Base-by-base conservation (phyloP, 2,113 vertebrate genomes). In the Rhizomys pruinosus region DNA sequence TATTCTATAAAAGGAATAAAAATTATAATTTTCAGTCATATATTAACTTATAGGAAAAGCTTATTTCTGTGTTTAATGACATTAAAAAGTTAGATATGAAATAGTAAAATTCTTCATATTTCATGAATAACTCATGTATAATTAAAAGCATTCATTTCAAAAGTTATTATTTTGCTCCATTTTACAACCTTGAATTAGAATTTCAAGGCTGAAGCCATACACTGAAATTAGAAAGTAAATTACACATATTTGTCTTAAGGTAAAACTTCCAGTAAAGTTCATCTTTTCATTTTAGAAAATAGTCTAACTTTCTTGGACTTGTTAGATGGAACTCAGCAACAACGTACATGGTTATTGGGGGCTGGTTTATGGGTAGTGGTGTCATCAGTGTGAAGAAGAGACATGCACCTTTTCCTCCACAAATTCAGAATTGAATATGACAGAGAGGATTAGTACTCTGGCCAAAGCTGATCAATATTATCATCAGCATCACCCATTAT, bases 101-200 rank as follows among this genome's bases (percentile, higher is more conserved):
- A 79, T 25, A 94, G 9, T 12, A 25, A n/a, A 73, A 25, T 73
- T 74, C 66, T 95, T 72, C 82, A 81, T 59, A 68, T 93, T 90
- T 91, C 96, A 59, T 76, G 1, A 90, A 92, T 87, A 66, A 52
- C 72, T 90, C 44, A 47, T 37, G 55, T 86, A 66, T 74, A 64
- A 84, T 77, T 78, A 47, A 73, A 72, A 52, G 79, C 34, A 57
- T 81, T 57, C 25, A 55, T 74, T 55, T 94, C 19, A 44, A 73
- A 13, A 71, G 72, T 84, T 23, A 69, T 37, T 82, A 1, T 68
- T 88, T 68, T 37, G 16, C 64, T 34, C 63, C 79, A 77, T 91
- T 89, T 80, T 91, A 68, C 19, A 39, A 39, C 15, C 25, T 39
- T 7, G 27, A 61, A 7, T 77, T 42, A 55, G n/a, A 61, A 44